Evolutionary conservation across 2,797 vertebrate species (phyloP).

Genomic region (Mastacembelus armatus): DNA sequence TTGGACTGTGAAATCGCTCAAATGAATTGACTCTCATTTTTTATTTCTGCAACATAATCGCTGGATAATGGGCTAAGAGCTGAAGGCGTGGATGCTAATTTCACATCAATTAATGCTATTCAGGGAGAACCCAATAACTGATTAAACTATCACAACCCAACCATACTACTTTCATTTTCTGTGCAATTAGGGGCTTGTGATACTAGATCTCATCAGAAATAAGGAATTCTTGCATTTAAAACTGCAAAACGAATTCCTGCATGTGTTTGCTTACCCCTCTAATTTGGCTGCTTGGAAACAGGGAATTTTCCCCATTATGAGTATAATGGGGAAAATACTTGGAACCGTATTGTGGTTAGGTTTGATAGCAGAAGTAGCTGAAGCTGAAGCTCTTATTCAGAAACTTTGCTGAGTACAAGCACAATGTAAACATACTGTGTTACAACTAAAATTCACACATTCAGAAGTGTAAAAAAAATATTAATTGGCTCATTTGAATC

Average conservation of each 20-base stretch:
- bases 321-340: background rate
- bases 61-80: conserved; percentile 75
- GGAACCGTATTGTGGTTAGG: background rate
- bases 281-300: conserved; percentile 17
- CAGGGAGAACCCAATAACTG: conserved; percentile 72
- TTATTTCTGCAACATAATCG: conserved; percentile 74
- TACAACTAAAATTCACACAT: no score
- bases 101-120: conserved; percentile 81
- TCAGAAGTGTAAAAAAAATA: no score
- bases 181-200: conserved; percentile 61
- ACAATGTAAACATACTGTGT: no score
- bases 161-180: conserved; percentile 72
- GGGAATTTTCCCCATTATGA: background rate
- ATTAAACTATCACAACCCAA: conserved; percentile 66
- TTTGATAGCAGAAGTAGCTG: no score
- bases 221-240: conserved; percentile 50
- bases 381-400: no score
- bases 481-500: no score
- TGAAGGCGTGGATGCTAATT: conserved; percentile 76
- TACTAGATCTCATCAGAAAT: conserved; percentile 63
- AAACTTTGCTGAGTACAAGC: no score
- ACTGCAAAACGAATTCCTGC: conserved; percentile 40
- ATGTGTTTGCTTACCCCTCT: conserved; percentile 32
- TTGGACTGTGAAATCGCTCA: conserved; percentile 75
- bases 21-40: conserved; percentile 70